phyloP scores from a whole-genome alignment of 1,140 invertebrate genomes.

The Drosophila nikananu region DNA sequence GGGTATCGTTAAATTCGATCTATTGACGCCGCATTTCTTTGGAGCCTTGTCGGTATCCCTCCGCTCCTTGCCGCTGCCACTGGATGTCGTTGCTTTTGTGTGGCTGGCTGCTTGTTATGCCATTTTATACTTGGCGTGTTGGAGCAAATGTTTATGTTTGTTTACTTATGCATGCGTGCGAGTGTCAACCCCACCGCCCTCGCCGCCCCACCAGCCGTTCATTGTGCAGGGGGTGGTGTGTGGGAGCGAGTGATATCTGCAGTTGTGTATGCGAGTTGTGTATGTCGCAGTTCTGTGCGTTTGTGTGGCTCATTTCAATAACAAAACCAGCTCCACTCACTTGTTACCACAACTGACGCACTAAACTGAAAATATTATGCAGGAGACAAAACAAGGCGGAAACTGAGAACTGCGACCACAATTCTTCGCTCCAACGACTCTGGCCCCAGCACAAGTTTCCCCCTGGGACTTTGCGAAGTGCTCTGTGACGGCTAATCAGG shows the following conservation, averaged over 20 bases:
- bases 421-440: slow-evolving; percentile 38
- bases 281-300: slow-evolving; percentile 14
- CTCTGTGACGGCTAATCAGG: slow-evolving; percentile 66
- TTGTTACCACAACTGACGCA: slow-evolving; percentile 81
- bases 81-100: slow-evolving; percentile 63
- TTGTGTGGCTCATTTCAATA: slow-evolving; percentile 72
- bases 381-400: slow-evolving; percentile 61
- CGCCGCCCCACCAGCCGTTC: slow-evolving; percentile 11
- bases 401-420: slow-evolving; percentile 56
- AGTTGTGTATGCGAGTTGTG: slow-evolving; percentile 40
- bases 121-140: slow-evolving; percentile 79
- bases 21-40: slow-evolving; percentile 19
- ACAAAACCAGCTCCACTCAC: slow-evolving; percentile 79
- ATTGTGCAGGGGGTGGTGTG: slow-evolving; percentile 10
- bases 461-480: slow-evolving; percentile 7
- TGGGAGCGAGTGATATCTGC: slow-evolving; percentile 27
- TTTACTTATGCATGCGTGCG: slow-evolving; percentile 82
- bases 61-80: not conserved
- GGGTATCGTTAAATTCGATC: slow-evolving; percentile 45
- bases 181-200: slow-evolving; percentile 53
- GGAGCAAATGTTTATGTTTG: slow-evolving; percentile 81
- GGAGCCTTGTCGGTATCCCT: slow-evolving; percentile 10
- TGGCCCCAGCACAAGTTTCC: not conserved
- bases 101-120: slow-evolving; percentile 77
- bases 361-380: slow-evolving; percentile 79